phyloP scores from a whole-genome alignment of 2,888 invertebrate species.

The Diabrotica balteata region DNA sequence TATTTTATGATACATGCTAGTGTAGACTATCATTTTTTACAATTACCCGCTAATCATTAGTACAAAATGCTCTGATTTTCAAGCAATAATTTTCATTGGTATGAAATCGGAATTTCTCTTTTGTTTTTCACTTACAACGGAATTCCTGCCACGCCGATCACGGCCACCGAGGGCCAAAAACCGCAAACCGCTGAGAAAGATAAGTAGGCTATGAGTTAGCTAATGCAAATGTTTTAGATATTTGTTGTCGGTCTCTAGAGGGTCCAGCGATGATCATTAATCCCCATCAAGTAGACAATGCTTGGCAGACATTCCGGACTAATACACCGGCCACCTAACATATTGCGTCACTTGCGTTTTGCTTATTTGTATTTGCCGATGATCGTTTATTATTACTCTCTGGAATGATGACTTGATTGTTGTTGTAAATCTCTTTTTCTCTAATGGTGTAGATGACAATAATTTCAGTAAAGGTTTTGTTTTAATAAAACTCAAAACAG shows the following conservation, averaged over 20 bases:
- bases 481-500: no score
- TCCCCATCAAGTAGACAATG: slow-evolving; percentile 57
- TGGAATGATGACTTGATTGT: slow-evolving; percentile 15
- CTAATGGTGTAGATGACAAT: no score
- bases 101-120: no score
- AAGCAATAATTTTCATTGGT: no score
- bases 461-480: no score
- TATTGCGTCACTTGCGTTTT: slow-evolving; percentile 57
- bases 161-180: slow-evolving; percentile 14
- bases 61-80: no score
- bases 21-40: no score
- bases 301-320: slow-evolving; percentile 57
- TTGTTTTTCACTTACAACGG: not conserved
- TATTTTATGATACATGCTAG: no score
- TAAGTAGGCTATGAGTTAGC: slow-evolving; percentile 41
- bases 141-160: not conserved
- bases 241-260: slow-evolving; percentile 52
- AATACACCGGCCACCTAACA: slow-evolving; percentile 59
- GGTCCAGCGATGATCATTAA: slow-evolving; percentile 49
- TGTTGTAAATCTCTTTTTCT: slow-evolving; percentile 15
- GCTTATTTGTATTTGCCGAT: slow-evolving; percentile 54
- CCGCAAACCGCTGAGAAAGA: slow-evolving; percentile 18
- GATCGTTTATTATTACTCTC: slow-evolving; percentile 51
- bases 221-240: slow-evolving; percentile 56
- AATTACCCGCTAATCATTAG: no score